A percentile compares a stretch with the other conserved stretches of the same genome.
Conservation (phyloP, 2,113 vertebrate species). For the Melospiza georgiana region DNA sequence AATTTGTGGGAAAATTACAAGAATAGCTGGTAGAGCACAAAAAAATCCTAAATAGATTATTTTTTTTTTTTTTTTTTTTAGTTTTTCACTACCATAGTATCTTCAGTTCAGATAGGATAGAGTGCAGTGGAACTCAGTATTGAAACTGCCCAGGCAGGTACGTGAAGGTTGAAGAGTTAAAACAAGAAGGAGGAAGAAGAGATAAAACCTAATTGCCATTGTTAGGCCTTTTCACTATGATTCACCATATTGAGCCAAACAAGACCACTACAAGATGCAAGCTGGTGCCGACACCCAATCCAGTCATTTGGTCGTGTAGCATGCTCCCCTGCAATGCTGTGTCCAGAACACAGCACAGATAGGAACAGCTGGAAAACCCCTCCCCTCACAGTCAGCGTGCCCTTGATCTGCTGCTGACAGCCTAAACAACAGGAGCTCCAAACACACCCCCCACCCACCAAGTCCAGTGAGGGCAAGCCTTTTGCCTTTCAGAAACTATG, state of each 20-base stretch:
- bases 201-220: neutral
- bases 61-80: neutral
- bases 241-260: neutral
- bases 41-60: neutral
- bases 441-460: accelerated
- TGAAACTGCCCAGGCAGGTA: neutral
- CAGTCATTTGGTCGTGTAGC: neutral
- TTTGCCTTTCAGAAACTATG: neutral
- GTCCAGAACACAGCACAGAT: neutral
- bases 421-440: neutral
- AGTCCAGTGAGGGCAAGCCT: neutral
- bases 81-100: neutral
- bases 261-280: neutral
- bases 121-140: neutral
- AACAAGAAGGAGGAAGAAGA: neutral
- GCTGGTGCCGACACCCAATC: neutral
- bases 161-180: neutral
- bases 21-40: neutral
- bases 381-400: accelerated
- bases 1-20: neutral
- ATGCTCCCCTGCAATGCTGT: neutral
- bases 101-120: neutral
- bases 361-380: neutral
- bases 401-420: neutral
- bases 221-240: neutral